Conservation (phyloP, 2,888 invertebrate species). For the Drosophila monieri region DNA sequence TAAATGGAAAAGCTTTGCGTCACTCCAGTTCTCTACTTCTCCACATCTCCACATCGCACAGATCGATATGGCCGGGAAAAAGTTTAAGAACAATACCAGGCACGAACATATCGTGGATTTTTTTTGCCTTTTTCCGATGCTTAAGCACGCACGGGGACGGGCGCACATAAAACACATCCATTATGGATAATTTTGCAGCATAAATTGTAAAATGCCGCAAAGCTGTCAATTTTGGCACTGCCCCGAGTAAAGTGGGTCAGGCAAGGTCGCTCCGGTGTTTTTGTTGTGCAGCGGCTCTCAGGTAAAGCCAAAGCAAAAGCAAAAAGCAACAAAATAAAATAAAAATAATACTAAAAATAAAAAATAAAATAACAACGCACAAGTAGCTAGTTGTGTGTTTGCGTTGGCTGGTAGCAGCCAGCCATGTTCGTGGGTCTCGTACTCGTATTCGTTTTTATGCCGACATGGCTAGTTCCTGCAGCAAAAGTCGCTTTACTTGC, state of each 20-base stretch:
- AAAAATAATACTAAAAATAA: neutral
- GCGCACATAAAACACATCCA: constrained; percentile 46
- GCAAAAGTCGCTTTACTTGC: constrained; percentile 23
- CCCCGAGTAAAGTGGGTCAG: constrained; percentile 80
- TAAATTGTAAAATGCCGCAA: constrained; percentile 72
- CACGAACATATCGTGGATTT: constrained; percentile 37
- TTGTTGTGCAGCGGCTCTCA: constrained; percentile 35
- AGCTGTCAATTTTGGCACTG: constrained; percentile 74
- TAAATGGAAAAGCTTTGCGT: constrained; percentile 54
- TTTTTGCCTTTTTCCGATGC: constrained; percentile 25
- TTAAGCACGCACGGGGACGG: constrained; percentile 59
- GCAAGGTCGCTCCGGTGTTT: constrained; percentile 78
- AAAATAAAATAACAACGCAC: constrained; percentile 1
- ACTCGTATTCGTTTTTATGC: constrained; percentile 3
- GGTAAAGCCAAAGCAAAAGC: neutral
- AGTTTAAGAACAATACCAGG: constrained; percentile 9
- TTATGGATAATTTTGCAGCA: constrained; percentile 55
- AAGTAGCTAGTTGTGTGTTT: constrained; percentile 13
- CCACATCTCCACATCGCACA: constrained; percentile 4
- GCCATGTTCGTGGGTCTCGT: constrained; percentile 25
- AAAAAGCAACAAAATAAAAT: neutral
- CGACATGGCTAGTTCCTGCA: constrained; percentile 36
- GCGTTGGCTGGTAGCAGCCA: constrained; percentile 34
- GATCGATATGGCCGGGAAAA: constrained; percentile 16
- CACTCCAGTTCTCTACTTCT: constrained; percentile 11